These are phyloP conservation scores for Seladonia tumulorum DNA, from an alignment of 2,888 invertebrate genomes.

Conservation along the genomic window DNA sequence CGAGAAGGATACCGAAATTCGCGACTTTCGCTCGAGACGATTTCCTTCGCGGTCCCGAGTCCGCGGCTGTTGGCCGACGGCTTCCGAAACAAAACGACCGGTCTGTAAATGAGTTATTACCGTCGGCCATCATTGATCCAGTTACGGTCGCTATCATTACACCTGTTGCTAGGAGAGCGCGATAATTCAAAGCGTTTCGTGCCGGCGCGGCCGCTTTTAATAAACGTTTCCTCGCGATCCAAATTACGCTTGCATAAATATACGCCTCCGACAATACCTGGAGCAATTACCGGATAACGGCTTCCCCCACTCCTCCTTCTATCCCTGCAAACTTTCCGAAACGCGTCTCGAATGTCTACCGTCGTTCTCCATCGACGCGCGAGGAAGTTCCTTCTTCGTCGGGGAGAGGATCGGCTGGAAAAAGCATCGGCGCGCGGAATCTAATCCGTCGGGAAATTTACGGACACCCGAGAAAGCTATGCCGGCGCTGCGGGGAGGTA, in stretches of 20 bases:
- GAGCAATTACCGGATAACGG: conserved; percentile 9
- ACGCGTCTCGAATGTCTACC: not conserved
- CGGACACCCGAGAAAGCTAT: conserved; percentile 1
- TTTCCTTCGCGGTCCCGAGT: not conserved
- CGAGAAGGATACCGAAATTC: not conserved
- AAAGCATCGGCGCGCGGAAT: not conserved
- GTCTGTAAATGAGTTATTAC: not conserved
- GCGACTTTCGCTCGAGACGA: not conserved
- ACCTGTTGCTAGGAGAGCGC: conserved; percentile 29
- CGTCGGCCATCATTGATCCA: conserved; percentile 16
- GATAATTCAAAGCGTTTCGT: conserved; percentile 19
- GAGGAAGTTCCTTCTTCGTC: not conserved
- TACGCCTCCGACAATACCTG: not conserved
- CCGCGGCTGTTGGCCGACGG: not conserved
- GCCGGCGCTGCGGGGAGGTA: not conserved
- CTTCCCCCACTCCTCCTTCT: not conserved
- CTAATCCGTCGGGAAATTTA: conserved; percentile 24
- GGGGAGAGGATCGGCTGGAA: not conserved
- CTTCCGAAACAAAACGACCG: conserved; percentile 15
- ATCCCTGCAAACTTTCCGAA: not conserved
- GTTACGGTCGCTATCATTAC: conserved; percentile 14
- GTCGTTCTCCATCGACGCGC: not conserved
- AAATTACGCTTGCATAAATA: not conserved
- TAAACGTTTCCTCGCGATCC: not conserved
- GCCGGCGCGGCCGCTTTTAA: not conserved